Base-by-base conservation (phyloP, 1,140 invertebrate species). In the Drosophila jambulina region DNA sequence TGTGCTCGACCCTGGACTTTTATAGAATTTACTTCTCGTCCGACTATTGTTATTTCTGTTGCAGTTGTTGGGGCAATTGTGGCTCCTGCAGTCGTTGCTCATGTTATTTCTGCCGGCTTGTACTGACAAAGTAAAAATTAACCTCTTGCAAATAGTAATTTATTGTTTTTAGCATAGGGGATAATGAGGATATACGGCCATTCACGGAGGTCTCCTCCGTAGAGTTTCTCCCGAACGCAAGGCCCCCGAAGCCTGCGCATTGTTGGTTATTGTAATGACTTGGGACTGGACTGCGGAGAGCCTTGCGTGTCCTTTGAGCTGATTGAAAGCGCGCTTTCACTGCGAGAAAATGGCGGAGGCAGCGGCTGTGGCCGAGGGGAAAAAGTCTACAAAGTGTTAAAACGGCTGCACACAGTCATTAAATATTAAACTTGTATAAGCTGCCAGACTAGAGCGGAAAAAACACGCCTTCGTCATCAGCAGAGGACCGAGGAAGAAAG, bases 111-210 rank as follows among this genome's bases (percentile, higher is more conserved):
- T 76, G 53, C 10, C 59, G 34, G 74, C 71, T 72, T 57, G 63
- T 79, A 79, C 61, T 80, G 49, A 63, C 76, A 38, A 43, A 80
- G 84, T 90, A 85, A 90, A 87, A 87, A 90, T 88, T 84, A 87
- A 87, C 77, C 72, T 84, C 87, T 84, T 90, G 81, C 84, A 87
- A 87, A 87, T 87, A 87, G 81, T 87, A 87, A 87, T 87, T 87
- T 87, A 90, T 87, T 87, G 84, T 90, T 87, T 80, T 80, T 77
- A 76, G 77, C 84, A 90, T 80, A 51, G 75, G 68, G 77, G 77
- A 84, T 90, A 88, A 90, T 90, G 80, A 90, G 84, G 77, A 90
- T 87, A 87, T 78, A 84, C 69, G 62, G 72, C 48, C 10, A 42
- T 45, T 27, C 57, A 27, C 36, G 34, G 13, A 21, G 17, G 10